Evolutionary conservation across 2,113 vertebrate species (phyloP), one percentile per base, ranked within the genome.

Genomic region (Pedetes capensis): DNA sequence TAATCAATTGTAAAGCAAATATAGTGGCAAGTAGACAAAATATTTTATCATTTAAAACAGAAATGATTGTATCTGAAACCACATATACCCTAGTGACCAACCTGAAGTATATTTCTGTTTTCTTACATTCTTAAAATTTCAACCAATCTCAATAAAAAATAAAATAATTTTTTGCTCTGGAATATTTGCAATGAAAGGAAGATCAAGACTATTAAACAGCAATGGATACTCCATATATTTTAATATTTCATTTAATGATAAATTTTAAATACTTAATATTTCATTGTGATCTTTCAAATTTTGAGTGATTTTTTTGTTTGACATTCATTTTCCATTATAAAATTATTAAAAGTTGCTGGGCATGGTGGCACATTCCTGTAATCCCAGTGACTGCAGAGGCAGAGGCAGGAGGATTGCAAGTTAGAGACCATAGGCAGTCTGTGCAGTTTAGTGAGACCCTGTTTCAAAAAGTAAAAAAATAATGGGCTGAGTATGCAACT

Each of bases 261-360:
- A 34, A n/a, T n/a, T 68, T 81, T 25, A 76, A 72, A 64, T 63
- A 44, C n/a, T 61, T 25, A 71, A 44, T 61, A 47, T 34, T 51
- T 85, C n/a, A 3, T 39, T 80, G 22, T 81, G 8, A 64, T 81
- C 5, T 49, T 82, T 82, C 11, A 81, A 23, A 39, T 82, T 51
- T 23, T 75, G 3, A 57, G 34, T 47, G 34, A 81, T 55, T 75
- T 55, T 75, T 55, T 80, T 59, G 27, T 55, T 87, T 80, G 20
- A 6, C 7, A 91, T 59, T 66, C 75, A 81, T 91, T 95, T 91
- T 66, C 63, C 53, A 53, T 75, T 91, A 81, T 83, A 59, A 89
- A 80, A 66, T n/a, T n/a, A 49, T 57, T 57, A 27, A 74, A 78
- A 55, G 10, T 20, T 44, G 8, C 6, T n/a, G n/a, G n/a, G n/a